Conservation (phyloP, 2,888 invertebrate genomes). For the Ditula angustiorana region DNA sequence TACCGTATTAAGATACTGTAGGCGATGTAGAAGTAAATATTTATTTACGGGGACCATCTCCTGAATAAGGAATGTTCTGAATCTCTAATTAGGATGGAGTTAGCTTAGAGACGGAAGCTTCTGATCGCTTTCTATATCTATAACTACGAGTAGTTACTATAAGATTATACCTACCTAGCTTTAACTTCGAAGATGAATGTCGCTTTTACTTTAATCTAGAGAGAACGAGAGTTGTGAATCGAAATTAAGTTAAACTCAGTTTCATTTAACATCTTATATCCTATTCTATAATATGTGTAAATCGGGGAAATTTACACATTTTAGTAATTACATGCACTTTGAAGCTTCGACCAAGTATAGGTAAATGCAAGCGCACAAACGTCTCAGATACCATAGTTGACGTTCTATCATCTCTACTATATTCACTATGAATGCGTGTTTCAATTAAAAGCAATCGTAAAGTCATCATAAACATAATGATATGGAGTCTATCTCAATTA, state of each 20-base stretch:
- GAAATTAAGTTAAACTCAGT: conserved; percentile 55
- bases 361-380: conserved; percentile 76
- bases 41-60: conserved; percentile 82
- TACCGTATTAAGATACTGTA: conserved; percentile 62
- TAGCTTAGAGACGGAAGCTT: conserved; percentile 63
- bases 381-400: conserved; percentile 50
- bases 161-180: conserved; percentile 66
- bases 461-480: conserved; percentile 50
- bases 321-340: conserved; percentile 70
- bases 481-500: conserved; percentile 76
- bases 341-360: conserved; percentile 71
- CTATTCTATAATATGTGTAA: conserved; percentile 69
- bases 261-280: conserved; percentile 51
- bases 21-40: conserved; percentile 64
- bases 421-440: conserved; percentile 48
- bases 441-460: conserved; percentile 48
- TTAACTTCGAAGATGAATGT: conserved; percentile 50
- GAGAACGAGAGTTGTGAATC: conserved; percentile 75
- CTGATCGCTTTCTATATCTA: conserved; percentile 64
- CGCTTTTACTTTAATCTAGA: conserved; percentile 62
- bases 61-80: conserved; percentile 70
- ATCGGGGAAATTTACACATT: conserved; percentile 83
- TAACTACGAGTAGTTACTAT: too few relatives aligned
- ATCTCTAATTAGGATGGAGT: conserved; percentile 61
- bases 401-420: conserved; percentile 46